A percentile compares a stretch with the other conserved stretches of the same genome.
These are phyloP conservation scores for Griposia aprilina DNA, from an alignment of 2,888 invertebrate species.

Conservation along the genomic window DNA sequence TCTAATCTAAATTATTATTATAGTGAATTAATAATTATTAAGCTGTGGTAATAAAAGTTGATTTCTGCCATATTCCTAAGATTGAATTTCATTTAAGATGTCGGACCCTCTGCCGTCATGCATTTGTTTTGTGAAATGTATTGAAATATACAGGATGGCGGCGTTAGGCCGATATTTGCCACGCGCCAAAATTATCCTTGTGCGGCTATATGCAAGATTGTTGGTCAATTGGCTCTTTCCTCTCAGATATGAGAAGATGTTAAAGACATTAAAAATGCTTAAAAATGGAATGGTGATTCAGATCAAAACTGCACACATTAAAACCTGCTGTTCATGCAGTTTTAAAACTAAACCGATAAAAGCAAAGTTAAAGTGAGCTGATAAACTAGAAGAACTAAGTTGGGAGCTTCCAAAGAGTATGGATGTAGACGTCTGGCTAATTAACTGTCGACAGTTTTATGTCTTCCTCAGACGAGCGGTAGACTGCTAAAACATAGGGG, in stretches of 20 bases:
- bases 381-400: slow-evolving; percentile 37
- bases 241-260: background rate
- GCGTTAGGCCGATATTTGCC: too few relatives aligned
- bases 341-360: slow-evolving; percentile 26
- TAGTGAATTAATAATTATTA: too few relatives aligned
- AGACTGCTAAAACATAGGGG: slow-evolving; percentile 42
- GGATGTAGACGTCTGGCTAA: slow-evolving; percentile 55
- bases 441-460: slow-evolving; percentile 67
- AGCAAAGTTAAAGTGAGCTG: slow-evolving; percentile 28
- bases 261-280: background rate
- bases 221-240: background rate
- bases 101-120: too few relatives aligned
- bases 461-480: slow-evolving; percentile 52
- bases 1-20: too few relatives aligned
- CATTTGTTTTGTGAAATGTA: background rate
- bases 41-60: too few relatives aligned
- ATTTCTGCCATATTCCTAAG: too few relatives aligned
- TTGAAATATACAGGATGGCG: background rate
- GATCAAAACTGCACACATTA: slow-evolving; percentile 2
- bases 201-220: background rate
- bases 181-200: background rate
- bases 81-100: too few relatives aligned
- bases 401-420: slow-evolving; percentile 28
- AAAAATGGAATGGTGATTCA: background rate
- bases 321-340: background rate